These are phyloP conservation scores for Leptodactylus fallax DNA, from an alignment of 2,797 vertebrate genomes.

Conservation along the genomic window DNA sequence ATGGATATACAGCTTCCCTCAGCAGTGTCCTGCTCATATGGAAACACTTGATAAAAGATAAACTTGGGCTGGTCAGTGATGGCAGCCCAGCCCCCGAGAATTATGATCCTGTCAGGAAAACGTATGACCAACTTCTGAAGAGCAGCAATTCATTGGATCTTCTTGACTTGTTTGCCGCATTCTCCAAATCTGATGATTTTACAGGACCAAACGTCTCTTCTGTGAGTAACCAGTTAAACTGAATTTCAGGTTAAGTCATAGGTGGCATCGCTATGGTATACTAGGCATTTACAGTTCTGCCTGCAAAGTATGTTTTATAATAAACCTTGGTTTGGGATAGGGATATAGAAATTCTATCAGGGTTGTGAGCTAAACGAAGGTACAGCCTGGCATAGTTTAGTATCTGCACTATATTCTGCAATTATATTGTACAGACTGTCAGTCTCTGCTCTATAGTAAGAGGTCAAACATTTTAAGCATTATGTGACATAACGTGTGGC, in stretches of 20 bases:
- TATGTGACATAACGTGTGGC: no score
- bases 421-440: no score
- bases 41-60: slow-evolving; percentile 88
- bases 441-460: no score
- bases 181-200: slow-evolving; percentile 72
- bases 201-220: slow-evolving; percentile 75
- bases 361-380: no score
- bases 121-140: slow-evolving; percentile 84
- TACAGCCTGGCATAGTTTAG: no score
- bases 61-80: slow-evolving; percentile 81
- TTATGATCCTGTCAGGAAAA: slow-evolving; percentile 81
- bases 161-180: slow-evolving; percentile 84
- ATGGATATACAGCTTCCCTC: slow-evolving; percentile 86
- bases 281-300: no score
- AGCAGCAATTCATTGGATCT: slow-evolving; percentile 89
- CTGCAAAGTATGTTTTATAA: no score
- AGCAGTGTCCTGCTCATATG: slow-evolving; percentile 89
- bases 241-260: slow-evolving; percentile 9
- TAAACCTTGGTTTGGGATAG: no score
- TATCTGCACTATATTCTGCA: no score
- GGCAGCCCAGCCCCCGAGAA: slow-evolving; percentile 76
- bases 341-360: no score
- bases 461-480: no score
- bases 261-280: background rate
- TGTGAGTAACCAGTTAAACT: slow-evolving; percentile 79